Evolutionary conservation across 1,140 invertebrate species (phyloP).

Genomic region (Idris sp.): DNA sequence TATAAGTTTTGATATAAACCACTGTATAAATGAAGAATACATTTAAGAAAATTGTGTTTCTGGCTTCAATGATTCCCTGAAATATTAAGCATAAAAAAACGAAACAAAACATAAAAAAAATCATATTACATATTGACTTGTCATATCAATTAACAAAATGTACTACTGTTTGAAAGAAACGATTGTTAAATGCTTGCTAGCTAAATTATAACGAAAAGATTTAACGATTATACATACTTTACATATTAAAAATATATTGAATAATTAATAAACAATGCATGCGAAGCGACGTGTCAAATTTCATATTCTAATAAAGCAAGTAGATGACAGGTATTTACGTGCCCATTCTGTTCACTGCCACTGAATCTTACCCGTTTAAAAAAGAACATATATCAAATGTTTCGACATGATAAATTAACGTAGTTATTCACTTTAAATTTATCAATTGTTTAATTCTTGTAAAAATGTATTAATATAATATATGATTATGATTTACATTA

Average conservation of each 20-base stretch:
- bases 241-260: slow-evolving; percentile 67
- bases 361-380: slow-evolving; percentile 68
- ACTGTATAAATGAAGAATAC: slow-evolving; percentile 72
- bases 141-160: slow-evolving; percentile 73
- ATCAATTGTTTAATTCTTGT: too few relatives aligned
- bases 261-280: slow-evolving; percentile 73
- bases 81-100: slow-evolving; percentile 17
- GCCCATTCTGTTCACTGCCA: slow-evolving; percentile 75
- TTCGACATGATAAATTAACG: too few relatives aligned
- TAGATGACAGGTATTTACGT: slow-evolving; percentile 71
- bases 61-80: slow-evolving; percentile 68
- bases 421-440: too few relatives aligned
- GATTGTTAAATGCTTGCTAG: slow-evolving; percentile 76
- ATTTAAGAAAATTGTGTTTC: slow-evolving; percentile 66
- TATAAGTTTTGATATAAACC: slow-evolving; percentile 77
- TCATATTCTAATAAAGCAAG: slow-evolving; percentile 73
- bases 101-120: slow-evolving; percentile 48
- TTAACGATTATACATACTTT: slow-evolving; percentile 62
- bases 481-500: too few relatives aligned
- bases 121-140: slow-evolving; percentile 72
- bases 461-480: slow-evolving; percentile 13
- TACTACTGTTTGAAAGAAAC: slow-evolving; percentile 69
- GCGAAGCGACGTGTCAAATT: slow-evolving; percentile 76
- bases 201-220: slow-evolving; percentile 67
- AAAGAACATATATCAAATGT: slow-evolving; percentile 51